Conservation (phyloP, 2,797 vertebrate genomes). For the Columba guinea region DNA sequence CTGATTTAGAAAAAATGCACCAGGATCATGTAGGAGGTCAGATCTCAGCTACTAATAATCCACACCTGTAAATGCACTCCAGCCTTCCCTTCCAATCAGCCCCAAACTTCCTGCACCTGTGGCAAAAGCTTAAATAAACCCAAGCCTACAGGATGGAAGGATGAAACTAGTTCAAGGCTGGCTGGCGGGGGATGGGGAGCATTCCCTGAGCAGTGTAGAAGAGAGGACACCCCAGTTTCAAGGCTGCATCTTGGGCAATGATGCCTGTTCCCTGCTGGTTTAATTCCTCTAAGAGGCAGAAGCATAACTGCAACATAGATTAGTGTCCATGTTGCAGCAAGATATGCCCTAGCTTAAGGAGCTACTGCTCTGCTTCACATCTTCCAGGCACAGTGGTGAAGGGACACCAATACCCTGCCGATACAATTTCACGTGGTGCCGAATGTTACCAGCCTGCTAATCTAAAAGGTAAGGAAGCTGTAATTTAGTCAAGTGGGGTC, state of each 20-base stretch:
- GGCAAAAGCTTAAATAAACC: not conserved
- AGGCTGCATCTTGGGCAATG: not conserved
- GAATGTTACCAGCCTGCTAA: not conserved
- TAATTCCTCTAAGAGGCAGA: not conserved
- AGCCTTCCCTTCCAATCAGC: not conserved
- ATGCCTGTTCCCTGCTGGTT: not conserved
- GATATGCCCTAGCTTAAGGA: not conserved
- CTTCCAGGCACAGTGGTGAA: not conserved
- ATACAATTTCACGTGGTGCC: fast-evolving
- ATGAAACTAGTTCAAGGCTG: not conserved
- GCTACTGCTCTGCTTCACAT: not conserved
- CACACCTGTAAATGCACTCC: not conserved
- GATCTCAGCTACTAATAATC: not conserved
- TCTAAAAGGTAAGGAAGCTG: not conserved
- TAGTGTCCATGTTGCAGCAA: fast-evolving
- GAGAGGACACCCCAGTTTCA: not conserved
- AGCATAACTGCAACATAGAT: not conserved
- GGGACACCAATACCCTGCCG: not conserved
- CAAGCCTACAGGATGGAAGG: not conserved
- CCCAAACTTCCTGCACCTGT: not conserved
- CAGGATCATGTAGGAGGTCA: not conserved
- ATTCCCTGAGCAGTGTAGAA: fast-evolving
- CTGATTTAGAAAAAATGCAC: not conserved
- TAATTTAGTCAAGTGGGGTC: not conserved
- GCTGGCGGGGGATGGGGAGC: not conserved